Evolutionary conservation across 2,888 invertebrate species (phyloP).

Genomic region (Helleia helle): DNA sequence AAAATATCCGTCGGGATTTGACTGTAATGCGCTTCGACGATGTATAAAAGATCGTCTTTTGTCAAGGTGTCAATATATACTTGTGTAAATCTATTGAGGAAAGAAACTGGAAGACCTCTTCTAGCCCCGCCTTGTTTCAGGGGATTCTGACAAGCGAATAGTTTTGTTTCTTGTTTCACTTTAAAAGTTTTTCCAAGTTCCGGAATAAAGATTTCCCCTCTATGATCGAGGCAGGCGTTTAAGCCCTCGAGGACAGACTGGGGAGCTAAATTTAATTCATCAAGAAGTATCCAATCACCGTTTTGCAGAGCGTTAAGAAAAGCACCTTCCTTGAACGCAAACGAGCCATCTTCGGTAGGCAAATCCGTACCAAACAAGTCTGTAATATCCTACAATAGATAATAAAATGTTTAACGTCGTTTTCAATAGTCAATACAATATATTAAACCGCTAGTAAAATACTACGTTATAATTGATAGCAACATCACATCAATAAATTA

Average conservation of each 20-base stretch:
- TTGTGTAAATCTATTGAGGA: constrained; percentile 97
- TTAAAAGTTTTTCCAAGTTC: constrained; percentile 92
- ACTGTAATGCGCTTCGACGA: constrained; percentile 79
- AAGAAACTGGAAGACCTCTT: constrained; percentile 96
- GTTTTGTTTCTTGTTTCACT: constrained; percentile 82
- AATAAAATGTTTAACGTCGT: too few relatives aligned
- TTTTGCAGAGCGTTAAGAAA: constrained; percentile 92
- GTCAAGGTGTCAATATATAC: constrained; percentile 80
- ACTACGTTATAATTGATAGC: too few relatives aligned
- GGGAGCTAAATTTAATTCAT: constrained; percentile 98
- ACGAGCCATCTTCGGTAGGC: constrained; percentile 94
- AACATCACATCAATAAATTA: too few relatives aligned
- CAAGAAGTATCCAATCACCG: constrained; percentile 96
- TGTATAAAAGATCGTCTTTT: constrained; percentile 78
- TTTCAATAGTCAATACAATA: too few relatives aligned
- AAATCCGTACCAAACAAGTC: constrained; percentile 99
- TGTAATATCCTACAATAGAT: constrained; percentile 84
- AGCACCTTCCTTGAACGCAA: constrained; percentile 97
- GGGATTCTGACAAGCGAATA: constrained; percentile 99
- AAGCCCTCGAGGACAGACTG: constrained; percentile 98
- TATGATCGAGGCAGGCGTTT: constrained; percentile 98
- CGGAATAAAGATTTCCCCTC: constrained; percentile 96
- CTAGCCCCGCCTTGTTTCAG: constrained; percentile 95
- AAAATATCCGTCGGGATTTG: constrained; percentile 75
- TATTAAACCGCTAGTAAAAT: too few relatives aligned